Percentiles rank a stretch among this genome's conserved stretches.
Evolutionary conservation across 2,888 invertebrate species (phyloP).

Genomic region (Drosophila paranaensis): DNA sequence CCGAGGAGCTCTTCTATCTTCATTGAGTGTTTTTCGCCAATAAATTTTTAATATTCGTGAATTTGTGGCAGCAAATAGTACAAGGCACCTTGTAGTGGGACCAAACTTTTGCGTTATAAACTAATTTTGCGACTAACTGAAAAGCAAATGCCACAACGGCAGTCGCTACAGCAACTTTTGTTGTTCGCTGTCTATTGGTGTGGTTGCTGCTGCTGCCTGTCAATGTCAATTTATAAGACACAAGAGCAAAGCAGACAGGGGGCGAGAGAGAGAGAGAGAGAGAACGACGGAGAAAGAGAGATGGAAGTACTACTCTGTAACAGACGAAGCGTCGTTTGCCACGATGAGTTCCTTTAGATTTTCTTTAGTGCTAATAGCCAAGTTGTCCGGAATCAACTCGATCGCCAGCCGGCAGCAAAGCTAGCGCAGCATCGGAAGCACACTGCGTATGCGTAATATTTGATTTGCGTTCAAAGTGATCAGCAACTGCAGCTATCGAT

Average conservation of each 20-base stretch:
- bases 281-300: background rate
- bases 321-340: background rate
- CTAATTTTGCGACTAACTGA: conserved; percentile 35
- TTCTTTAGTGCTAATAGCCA: conserved; percentile 31
- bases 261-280: background rate
- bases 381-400: conserved; percentile 52
- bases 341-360: background rate
- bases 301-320: conserved; percentile 4
- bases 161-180: background rate
- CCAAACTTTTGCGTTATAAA: conserved; percentile 34
- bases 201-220: conserved; percentile 36
- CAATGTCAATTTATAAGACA: conserved; percentile 57
- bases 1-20: background rate
- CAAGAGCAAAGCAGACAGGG: background rate
- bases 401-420: conserved; percentile 13
- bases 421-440: too few relatives aligned
- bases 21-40: background rate
- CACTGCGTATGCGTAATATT: conserved; percentile 45
- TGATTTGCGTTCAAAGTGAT: conserved; percentile 17
- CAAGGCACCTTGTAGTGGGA: background rate
- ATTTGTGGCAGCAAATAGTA: conserved; percentile 1
- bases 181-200: conserved; percentile 5
- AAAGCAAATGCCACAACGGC: conserved; percentile 7
- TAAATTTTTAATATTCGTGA: conserved; percentile 10
- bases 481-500: conserved; percentile 14